Evolutionary conservation across 2,113 vertebrate species (phyloP).

Genomic region (Callopanchax toddi): DNA sequence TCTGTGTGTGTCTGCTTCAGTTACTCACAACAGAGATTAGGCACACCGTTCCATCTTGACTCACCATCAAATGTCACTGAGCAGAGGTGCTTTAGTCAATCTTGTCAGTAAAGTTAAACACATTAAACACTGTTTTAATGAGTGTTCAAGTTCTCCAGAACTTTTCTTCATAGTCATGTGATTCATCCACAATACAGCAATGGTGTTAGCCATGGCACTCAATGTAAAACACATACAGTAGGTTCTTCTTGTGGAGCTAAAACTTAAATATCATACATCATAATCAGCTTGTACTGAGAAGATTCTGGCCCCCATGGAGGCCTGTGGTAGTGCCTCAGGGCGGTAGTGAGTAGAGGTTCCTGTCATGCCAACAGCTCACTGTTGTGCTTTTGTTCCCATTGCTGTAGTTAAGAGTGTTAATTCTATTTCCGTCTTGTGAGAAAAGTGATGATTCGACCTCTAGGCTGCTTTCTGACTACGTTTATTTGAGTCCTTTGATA

Average conservation of each 20-base stretch:
- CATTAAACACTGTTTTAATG: neutral
- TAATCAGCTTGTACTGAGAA: constrained; percentile 24
- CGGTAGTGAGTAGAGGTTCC: constrained; percentile 39
- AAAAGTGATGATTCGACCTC: constrained; percentile 53
- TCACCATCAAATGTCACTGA: too few species aligned
- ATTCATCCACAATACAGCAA: neutral
- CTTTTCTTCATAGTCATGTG: neutral
- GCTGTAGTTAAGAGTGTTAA: constrained; percentile 34
- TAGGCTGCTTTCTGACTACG: constrained; percentile 59
- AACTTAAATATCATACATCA: constrained; percentile 29
- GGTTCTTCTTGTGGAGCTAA: neutral
- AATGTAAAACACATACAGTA: neutral
- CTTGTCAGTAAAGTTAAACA: neutral
- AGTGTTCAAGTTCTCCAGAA: neutral
- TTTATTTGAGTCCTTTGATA: constrained; percentile 61
- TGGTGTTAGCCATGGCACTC: constrained; percentile 4
- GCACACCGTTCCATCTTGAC: neutral
- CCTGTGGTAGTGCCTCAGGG: constrained; percentile 9
- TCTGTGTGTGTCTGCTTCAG: constrained; percentile 49
- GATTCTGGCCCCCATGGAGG: neutral
- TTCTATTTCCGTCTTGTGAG: constrained; percentile 37
- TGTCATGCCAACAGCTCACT: constrained; percentile 42
- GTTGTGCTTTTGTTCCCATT: constrained; percentile 23
- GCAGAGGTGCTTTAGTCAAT: neutral
- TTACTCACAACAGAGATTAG: constrained; percentile 36